phyloP scores from a whole-genome alignment of 1,140 invertebrate genomes.

The Microplitis mediator region DNA sequence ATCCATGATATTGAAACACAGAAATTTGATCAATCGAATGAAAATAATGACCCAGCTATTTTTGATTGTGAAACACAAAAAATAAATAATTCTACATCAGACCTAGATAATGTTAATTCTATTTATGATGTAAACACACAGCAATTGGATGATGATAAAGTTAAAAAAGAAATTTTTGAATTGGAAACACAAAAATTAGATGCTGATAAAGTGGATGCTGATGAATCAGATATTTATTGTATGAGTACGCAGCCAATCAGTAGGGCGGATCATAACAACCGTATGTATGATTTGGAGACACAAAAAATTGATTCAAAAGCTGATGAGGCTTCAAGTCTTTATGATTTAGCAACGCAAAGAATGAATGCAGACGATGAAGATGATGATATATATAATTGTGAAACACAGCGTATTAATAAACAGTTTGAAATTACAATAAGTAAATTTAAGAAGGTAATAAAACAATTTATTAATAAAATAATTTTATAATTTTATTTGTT shows the following conservation, averaged over 20 bases:
- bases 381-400: constrained; percentile 14
- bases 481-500: no score
- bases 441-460: background rate
- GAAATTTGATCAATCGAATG: background rate
- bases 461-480: background rate
- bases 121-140: constrained; percentile 19
- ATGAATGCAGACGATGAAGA: background rate
- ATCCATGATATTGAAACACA: constrained; percentile 32
- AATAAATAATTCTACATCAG: background rate
- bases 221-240: background rate
- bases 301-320: constrained; percentile 7
- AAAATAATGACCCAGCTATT: background rate
- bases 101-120: background rate
- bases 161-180: background rate
- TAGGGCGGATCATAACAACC: background rate
- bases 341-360: constrained; percentile 20
- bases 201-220: background rate
- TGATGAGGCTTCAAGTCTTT: background rate
- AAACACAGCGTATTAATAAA: background rate
- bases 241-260: background rate
- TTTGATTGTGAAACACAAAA: constrained; percentile 7
- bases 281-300: constrained; percentile 27
- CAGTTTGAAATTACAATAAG: background rate
- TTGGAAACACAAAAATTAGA: background rate
- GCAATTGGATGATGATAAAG: background rate